Base-by-base conservation (phyloP, 2,888 invertebrate species). In the Parelbella ahira region DNA sequence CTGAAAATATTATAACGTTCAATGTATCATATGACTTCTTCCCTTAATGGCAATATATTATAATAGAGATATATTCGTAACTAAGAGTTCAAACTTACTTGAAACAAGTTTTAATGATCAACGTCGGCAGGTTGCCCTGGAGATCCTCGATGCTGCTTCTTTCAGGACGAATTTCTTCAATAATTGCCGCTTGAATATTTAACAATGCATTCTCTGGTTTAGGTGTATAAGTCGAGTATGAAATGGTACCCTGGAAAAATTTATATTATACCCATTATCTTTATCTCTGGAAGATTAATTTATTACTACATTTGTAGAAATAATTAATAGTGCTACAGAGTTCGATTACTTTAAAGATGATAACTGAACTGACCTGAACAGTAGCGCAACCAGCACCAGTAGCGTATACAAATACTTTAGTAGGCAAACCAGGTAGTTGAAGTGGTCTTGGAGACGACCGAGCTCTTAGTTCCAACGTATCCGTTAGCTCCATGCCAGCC, bases 381-480 rank as follows among this genome's bases (percentile, higher is more conserved):
- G 91, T 91, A 34, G 91, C 91, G 60, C 92, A 92, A 0, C 92
- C 92, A 9, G 91, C 91, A 0, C 92, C 92, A 0, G 92, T 92
- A 1, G 91, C 91, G 45, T 92, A 92, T 0, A 92, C 90, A 49
- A 92, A 92, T n/a, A 91, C 91, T 68, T 91, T 91, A 0, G 92
- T 92, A 0, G 91, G 91, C 15, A 92, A 65, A 3, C 91, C 91
- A 0, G 92, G 92, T 2, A 91, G 65, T 49, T 90, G 90, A 5
- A 91, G 65, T 0, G 84, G 78, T 24, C 90, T 79, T 0, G 89
- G 80, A 0, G 86, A 78, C 7, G 87, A 84, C 9, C 81, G 78
- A 0, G 90, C 88, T 25, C 89, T 80, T 0, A 92, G 70, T 48
- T 91, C 91, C 15, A 91, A 49, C 0, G 92, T 92, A 51, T 92